A percentile compares a stretch with the other conserved stretches of the same genome.
phyloP scores from a whole-genome alignment of 2,888 invertebrate species.

The Diogma glabrata region DNA sequence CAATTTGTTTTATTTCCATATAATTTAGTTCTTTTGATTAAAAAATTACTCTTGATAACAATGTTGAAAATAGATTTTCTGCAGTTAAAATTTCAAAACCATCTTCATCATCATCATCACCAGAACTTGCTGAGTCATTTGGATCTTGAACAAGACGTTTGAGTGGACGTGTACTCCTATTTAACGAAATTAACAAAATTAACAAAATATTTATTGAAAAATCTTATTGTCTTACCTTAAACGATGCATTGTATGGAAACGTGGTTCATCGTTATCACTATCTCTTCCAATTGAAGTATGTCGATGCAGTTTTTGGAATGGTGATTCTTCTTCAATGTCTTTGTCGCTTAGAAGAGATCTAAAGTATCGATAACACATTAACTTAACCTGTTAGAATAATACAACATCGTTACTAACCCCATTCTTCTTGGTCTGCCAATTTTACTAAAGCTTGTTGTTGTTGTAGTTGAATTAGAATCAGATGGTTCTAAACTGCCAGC shows the following conservation, averaged over 20 bases:
- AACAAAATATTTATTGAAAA: conserved; percentile 3
- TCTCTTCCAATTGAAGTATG: conserved; percentile 45
- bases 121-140: conserved; percentile 78
- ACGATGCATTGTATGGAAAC: conserved; percentile 47
- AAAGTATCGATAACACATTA: conserved; percentile 21
- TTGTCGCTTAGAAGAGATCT: conserved; percentile 56
- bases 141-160: conserved; percentile 46
- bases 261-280: conserved; percentile 43
- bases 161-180: conserved; percentile 54
- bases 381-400: too few species aligned
- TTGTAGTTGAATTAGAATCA: conserved; percentile 47
- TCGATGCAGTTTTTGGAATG: conserved; percentile 45
- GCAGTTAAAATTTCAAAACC: conserved; percentile 85
- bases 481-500: conserved; percentile 65
- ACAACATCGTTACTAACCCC: conserved; percentile 43
- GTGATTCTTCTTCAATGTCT: conserved; percentile 55
- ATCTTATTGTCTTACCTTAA: conserved; percentile 42
- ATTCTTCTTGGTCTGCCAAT: conserved; percentile 48
- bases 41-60: conserved; percentile 60
- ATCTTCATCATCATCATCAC: conserved; percentile 80
- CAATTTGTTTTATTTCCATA: not conserved
- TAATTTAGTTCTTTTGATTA: too few species aligned
- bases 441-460: conserved; percentile 39
- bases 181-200: conserved; percentile 12
- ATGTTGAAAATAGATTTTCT: conserved; percentile 79